Evolutionary conservation across 2,113 vertebrate genomes (phyloP).

Genomic region (Lynx canadensis): DNA sequence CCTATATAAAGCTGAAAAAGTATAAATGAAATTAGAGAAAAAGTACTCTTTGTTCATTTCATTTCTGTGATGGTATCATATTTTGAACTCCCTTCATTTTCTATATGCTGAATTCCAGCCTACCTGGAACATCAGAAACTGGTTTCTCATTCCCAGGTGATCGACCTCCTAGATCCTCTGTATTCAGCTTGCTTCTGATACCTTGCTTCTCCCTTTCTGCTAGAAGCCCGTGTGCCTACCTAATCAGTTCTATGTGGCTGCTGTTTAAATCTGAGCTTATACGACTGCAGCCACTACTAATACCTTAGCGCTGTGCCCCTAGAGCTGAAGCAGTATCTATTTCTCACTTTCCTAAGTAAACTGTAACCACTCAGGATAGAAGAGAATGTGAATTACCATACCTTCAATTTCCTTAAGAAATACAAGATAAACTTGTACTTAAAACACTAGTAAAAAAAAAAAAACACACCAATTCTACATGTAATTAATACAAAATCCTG

Average conservation of each 20-base stretch:
- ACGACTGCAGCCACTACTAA: not conserved
- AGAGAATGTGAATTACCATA: not conserved
- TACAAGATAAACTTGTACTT: not conserved
- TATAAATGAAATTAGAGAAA: not conserved
- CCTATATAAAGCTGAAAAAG: not conserved
- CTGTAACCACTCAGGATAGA: not conserved
- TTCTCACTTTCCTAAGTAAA: not conserved
- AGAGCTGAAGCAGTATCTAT: not conserved
- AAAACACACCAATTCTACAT: not conserved
- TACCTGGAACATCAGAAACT: not conserved
- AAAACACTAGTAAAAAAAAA: not conserved
- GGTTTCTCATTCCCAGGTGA: not conserved
- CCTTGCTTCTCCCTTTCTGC: not conserved
- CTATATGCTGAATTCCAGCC: not conserved
- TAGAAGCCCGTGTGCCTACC: not conserved
- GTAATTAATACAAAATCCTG: not conserved
- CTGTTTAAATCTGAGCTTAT: not conserved
- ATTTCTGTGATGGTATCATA: not conserved
- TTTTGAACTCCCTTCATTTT: not conserved
- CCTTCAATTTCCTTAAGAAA: slow-evolving; percentile 32
- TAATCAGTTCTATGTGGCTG: not conserved
- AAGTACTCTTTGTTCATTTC: not conserved
- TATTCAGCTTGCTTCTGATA: not conserved
- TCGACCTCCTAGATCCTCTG: not conserved
- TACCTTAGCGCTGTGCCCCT: not conserved